Percentiles rank a stretch among this genome's conserved stretches.
Evolutionary conservation across 2,888 invertebrate species (phyloP).

Genomic region (Thereva nobilitata): DNA sequence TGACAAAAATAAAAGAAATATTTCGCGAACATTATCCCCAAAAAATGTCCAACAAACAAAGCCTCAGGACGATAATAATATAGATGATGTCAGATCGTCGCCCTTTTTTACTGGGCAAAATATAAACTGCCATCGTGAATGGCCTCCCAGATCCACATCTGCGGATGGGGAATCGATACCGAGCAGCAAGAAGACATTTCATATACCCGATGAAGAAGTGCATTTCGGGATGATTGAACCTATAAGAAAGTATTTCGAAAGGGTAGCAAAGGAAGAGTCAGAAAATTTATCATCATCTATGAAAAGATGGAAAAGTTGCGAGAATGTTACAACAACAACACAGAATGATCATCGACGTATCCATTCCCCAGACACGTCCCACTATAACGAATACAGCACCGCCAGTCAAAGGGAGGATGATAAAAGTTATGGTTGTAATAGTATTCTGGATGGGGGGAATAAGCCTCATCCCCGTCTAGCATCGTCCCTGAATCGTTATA

Average conservation of each 20-base stretch:
- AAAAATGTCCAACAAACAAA: conserved; percentile 8
- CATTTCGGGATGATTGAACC: conserved; percentile 54
- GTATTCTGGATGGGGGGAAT: too few species aligned
- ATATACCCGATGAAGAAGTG: conserved; percentile 43
- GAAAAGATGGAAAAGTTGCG: conserved; percentile 36
- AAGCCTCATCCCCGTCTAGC: too few species aligned
- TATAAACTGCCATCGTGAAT: conserved; percentile 10
- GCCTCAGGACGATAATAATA: not conserved
- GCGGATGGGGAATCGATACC: conserved; percentile 1
- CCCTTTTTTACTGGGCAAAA: not conserved
- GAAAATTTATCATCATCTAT: conserved; percentile 27
- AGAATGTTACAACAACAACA: not conserved
- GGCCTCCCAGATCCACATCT: conserved; percentile 19
- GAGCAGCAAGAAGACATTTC: conserved; percentile 37
- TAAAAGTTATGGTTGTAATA: too few species aligned
- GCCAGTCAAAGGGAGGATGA: too few species aligned
- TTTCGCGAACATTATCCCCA: conserved; percentile 25
- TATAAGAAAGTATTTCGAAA: conserved; percentile 52
- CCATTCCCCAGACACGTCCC: too few species aligned
- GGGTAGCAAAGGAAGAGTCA: conserved; percentile 7
- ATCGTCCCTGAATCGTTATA: conserved; percentile 21
- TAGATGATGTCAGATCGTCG: not conserved
- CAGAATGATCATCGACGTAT: too few species aligned
- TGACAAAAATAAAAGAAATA: conserved; percentile 34
- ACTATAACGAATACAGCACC: too few species aligned